phyloP scores from a whole-genome alignment of 2,888 invertebrate genomes.

The Tanytarsus gracilentus region DNA sequence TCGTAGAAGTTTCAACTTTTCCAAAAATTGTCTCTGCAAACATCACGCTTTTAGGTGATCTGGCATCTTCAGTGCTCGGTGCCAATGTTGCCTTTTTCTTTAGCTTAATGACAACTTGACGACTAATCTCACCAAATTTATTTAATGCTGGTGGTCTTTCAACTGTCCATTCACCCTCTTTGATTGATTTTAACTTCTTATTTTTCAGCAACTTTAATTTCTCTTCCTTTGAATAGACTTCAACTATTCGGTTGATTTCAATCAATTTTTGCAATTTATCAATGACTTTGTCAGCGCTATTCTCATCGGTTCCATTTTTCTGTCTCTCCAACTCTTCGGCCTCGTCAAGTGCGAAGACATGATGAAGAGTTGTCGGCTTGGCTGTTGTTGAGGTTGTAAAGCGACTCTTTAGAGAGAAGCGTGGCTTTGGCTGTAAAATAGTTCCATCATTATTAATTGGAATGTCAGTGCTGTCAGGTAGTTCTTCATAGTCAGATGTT shows the following conservation, averaged over 20 bases:
- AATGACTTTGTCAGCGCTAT: slow-evolving; percentile 43
- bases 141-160: slow-evolving; percentile 53
- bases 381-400: slow-evolving; percentile 34
- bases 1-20: slow-evolving; percentile 52
- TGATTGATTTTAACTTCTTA: slow-evolving; percentile 45
- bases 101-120: slow-evolving; percentile 58
- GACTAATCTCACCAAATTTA: slow-evolving; percentile 60
- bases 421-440: slow-evolving; percentile 33
- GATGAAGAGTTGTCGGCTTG: slow-evolving; percentile 43
- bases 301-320: slow-evolving; percentile 31
- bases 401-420: slow-evolving; percentile 14
- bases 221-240: slow-evolving; percentile 57
- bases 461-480: slow-evolving; percentile 36
- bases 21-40: slow-evolving; percentile 40
- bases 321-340: slow-evolving; percentile 34
- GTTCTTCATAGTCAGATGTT: slow-evolving; percentile 35
- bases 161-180: slow-evolving; percentile 45
- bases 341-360: slow-evolving; percentile 45
- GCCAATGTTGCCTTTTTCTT: slow-evolving; percentile 42
- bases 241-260: slow-evolving; percentile 59
- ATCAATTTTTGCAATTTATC: slow-evolving; percentile 51
- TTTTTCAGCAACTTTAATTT: slow-evolving; percentile 51
- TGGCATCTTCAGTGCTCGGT: slow-evolving; percentile 31
- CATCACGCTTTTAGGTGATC: slow-evolving; percentile 31
- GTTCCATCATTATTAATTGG: slow-evolving; percentile 37